phyloP scores from a whole-genome alignment of 2,113 vertebrate species.

The Marmota flaviventris region DNA sequence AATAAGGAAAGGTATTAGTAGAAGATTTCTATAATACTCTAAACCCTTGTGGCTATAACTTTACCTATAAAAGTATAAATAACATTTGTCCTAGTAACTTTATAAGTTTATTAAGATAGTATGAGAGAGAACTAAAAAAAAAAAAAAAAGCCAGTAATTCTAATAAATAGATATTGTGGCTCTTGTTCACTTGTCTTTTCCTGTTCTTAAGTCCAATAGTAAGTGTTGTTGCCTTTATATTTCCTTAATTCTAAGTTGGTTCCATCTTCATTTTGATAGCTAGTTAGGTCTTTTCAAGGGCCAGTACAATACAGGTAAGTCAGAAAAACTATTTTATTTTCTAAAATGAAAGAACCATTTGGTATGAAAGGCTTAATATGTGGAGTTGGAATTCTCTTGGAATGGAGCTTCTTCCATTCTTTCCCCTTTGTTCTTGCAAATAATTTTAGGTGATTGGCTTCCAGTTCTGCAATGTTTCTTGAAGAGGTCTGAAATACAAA shows the following conservation, averaged over 20 bases:
- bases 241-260: not conserved
- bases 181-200: conserved; percentile 8
- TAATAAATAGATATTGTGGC: not conserved
- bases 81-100: conserved; percentile 1
- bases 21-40: conserved; percentile 5
- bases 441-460: conserved; percentile 19
- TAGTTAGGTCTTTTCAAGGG: not conserved
- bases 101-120: not conserved
- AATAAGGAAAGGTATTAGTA: not conserved
- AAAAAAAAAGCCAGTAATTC: not conserved
- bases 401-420: not conserved
- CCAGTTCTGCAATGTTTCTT: not conserved
- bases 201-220: not conserved
- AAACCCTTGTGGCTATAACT: not conserved
- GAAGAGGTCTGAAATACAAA: conserved; percentile 24
- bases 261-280: conserved; percentile 12
- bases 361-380: not conserved
- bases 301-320: not conserved
- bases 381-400: conserved; percentile 26
- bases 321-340: conserved; percentile 47
- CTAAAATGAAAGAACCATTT: conserved; percentile 17
- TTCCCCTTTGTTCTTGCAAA: not conserved
- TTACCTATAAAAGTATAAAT: not conserved
- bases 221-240: not conserved
- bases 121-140: not conserved